phyloP scores from a whole-genome alignment of 2,113 vertebrate species.

The Thryonomys swinderianus region DNA sequence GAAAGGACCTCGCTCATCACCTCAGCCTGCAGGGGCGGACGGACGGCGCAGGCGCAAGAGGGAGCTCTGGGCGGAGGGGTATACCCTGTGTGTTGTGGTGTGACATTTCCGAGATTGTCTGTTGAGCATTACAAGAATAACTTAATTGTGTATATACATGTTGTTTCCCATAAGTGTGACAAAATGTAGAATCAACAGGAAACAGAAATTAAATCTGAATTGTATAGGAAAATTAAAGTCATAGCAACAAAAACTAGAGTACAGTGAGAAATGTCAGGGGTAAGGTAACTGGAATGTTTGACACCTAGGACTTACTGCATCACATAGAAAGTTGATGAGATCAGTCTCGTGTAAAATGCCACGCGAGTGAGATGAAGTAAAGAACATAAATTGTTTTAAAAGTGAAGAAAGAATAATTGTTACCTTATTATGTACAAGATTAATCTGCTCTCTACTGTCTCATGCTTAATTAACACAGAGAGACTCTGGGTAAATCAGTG shows the following conservation, averaged over 20 bases:
- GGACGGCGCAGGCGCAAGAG: neutral
- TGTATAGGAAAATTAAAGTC: neutral
- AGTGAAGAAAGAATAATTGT: neutral
- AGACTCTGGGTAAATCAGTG: neutral
- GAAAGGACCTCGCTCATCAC: neutral
- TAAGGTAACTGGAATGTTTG: neutral
- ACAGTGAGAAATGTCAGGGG: neutral
- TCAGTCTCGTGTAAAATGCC: neutral
- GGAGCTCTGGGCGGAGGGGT: neutral
- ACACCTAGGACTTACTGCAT: neutral
- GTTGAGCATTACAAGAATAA: neutral
- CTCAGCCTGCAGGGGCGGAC: neutral
- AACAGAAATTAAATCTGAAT: neutral
- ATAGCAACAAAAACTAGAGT: neutral
- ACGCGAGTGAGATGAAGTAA: neutral
- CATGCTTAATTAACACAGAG: neutral
- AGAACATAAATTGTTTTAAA: neutral
- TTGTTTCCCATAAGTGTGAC: neutral
- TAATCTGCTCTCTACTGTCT: neutral
- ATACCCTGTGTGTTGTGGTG: neutral
- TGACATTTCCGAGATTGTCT: neutral
- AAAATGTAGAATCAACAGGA: neutral
- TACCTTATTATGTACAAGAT: neutral
- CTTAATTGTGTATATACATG: neutral
- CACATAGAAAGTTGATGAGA: neutral